Evolutionary conservation across 2,888 invertebrate genomes (phyloP).

Genomic region (Standfussiana lucernea): DNA sequence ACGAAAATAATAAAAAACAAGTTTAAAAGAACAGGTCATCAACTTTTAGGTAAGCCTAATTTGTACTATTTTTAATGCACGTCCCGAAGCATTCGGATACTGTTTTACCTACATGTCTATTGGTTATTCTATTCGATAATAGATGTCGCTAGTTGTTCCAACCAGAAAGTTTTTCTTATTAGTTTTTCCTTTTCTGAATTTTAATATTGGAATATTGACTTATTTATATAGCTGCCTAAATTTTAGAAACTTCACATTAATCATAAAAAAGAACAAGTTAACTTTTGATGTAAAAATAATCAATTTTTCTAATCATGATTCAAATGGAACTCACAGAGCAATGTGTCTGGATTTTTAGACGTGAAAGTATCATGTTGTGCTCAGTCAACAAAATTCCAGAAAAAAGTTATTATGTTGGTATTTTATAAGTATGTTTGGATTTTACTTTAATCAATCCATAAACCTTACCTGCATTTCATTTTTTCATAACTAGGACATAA

Average conservation of each 20-base stretch:
- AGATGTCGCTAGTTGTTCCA: conserved; percentile 76
- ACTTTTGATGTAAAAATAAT: background rate
- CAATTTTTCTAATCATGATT: background rate
- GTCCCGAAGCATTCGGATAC: conserved; percentile 78
- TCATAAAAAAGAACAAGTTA: background rate
- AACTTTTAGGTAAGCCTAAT: conserved; percentile 53
- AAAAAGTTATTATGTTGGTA: background rate
- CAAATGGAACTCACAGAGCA: background rate
- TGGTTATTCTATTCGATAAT: conserved; percentile 73
- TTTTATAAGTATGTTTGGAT: background rate
- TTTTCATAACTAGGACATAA: background rate
- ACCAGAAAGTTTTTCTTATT: conserved; percentile 41
- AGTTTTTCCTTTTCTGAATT: background rate
- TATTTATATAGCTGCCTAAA: background rate
- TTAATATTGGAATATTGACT: background rate
- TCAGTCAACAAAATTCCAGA: background rate
- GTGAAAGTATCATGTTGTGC: background rate
- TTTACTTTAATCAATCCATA: background rate
- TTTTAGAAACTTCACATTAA: background rate
- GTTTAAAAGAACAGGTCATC: conserved; percentile 41
- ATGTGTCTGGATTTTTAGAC: background rate
- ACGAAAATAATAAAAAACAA: conserved; percentile 40
- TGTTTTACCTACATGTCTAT: conserved; percentile 81
- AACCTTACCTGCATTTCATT: background rate
- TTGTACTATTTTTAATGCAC: conserved; percentile 43